phyloP scores from a whole-genome alignment of 2,113 vertebrate species.

The Heterocephalus glaber region DNA sequence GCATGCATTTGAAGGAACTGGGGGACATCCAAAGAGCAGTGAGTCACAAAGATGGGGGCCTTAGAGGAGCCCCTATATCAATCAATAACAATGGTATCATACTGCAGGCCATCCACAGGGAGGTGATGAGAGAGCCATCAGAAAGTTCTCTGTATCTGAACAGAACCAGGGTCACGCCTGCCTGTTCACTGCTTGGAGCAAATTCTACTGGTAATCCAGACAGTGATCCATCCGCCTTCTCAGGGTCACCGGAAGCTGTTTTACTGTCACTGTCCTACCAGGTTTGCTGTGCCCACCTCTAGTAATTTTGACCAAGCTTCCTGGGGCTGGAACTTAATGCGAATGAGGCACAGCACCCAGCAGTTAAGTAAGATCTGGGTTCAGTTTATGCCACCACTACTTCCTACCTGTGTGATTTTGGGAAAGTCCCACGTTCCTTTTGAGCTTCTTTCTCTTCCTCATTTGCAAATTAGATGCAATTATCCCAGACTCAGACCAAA shows the following conservation, averaged over 20 bases:
- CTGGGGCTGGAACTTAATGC: background rate
- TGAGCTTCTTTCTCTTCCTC: background rate
- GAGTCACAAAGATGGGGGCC: background rate
- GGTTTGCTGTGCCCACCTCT: background rate
- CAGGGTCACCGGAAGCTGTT: background rate
- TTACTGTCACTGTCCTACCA: background rate
- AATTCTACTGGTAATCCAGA: background rate
- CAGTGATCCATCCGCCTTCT: background rate
- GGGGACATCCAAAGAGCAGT: background rate
- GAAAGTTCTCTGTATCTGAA: background rate
- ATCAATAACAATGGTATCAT: background rate
- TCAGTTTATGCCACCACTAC: background rate
- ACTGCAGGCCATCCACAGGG: background rate
- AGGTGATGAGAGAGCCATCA: background rate
- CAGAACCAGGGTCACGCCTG: background rate
- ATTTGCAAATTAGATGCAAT: constrained; percentile 15
- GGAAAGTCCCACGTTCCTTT: background rate
- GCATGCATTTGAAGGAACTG: background rate
- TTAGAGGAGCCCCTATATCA: background rate
- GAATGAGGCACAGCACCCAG: background rate
- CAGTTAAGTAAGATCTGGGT: background rate
- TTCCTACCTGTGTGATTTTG: background rate
- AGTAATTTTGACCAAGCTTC: background rate
- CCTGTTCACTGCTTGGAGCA: background rate
- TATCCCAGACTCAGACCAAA: background rate